Percentiles rank a stretch among this genome's conserved stretches.
Evolutionary conservation across 1,140 invertebrate species (phyloP).

Genomic region (Triops cancriformis): DNA sequence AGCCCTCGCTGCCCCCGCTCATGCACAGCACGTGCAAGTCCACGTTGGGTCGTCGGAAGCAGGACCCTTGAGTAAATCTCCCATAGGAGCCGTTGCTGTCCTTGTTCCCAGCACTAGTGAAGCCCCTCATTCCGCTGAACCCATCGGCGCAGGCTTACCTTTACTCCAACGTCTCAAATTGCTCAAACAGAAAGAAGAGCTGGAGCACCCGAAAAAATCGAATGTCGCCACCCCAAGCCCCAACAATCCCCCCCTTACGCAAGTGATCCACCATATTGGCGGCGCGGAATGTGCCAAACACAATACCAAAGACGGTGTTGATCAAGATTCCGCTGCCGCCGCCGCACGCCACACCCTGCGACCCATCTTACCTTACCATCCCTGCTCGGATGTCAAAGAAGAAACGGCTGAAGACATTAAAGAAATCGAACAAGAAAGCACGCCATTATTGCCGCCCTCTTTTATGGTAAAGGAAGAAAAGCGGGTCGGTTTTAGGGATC

Average conservation of each 20-base stretch:
- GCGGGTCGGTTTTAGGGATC: not conserved
- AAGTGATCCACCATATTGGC: not conserved
- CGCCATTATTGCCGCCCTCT: not conserved
- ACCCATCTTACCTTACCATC: not conserved
- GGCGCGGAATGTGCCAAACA: not conserved
- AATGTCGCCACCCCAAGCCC: not conserved
- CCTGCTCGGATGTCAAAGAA: not conserved
- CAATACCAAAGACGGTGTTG: not conserved
- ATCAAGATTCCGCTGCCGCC: not conserved
- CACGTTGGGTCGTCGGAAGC: not conserved
- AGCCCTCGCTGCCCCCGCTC: not conserved
- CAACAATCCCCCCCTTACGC: not conserved
- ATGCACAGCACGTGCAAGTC: not conserved
- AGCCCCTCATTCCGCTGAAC: conserved; percentile 43
- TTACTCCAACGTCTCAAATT: conserved; percentile 66
- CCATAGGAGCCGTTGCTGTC: not conserved
- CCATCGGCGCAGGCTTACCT: conserved; percentile 64
- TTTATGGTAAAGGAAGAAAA: not conserved
- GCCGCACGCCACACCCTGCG: not conserved
- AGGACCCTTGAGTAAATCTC: not conserved
- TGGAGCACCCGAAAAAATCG: conserved; percentile 39
- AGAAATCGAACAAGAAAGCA: not conserved
- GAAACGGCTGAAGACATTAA: conserved; percentile 9
- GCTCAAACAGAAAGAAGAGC: conserved; percentile 68
- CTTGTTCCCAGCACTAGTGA: not conserved